A percentile compares a stretch with the other conserved stretches of the same genome.
Conservation (phyloP, 2,888 invertebrate genomes). For the Octodonta nipae region DNA sequence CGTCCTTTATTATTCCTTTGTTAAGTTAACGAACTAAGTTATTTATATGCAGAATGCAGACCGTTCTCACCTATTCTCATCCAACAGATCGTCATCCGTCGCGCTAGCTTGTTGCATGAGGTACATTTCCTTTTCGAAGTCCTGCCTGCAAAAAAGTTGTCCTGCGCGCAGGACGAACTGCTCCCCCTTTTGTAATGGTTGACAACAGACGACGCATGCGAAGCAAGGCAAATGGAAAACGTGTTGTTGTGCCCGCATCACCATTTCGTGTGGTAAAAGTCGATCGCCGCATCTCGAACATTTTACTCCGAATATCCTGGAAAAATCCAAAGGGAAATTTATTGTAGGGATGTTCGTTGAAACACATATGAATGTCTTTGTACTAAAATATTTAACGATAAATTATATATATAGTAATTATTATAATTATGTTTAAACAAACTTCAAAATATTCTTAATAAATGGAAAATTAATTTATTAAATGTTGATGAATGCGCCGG, state of each 20-base stretch:
- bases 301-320: conserved; percentile 85
- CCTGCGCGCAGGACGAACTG: conserved; percentile 88
- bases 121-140: conserved; percentile 90
- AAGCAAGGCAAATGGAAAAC: conserved; percentile 94
- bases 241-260: conserved; percentile 82
- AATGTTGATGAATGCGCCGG: too few species aligned
- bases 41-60: too few species aligned
- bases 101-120: conserved; percentile 64
- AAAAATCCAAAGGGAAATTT: too few species aligned
- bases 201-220: conserved; percentile 87
- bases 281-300: conserved; percentile 85
- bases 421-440: too few species aligned
- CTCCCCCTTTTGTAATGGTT: conserved; percentile 87
- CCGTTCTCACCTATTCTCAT: conserved; percentile 25
- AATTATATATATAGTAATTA: too few species aligned
- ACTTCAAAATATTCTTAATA: too few species aligned
- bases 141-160: conserved; percentile 87
- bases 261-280: conserved; percentile 85
- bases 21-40: too few species aligned
- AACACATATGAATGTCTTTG: too few species aligned
- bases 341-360: too few species aligned
- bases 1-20: too few species aligned
- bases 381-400: too few species aligned
- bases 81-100: conserved; percentile 51
- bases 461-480: too few species aligned